phyloP scores from a whole-genome alignment of 2,113 vertebrate species.

The Hippocampus guttulatus region DNA sequence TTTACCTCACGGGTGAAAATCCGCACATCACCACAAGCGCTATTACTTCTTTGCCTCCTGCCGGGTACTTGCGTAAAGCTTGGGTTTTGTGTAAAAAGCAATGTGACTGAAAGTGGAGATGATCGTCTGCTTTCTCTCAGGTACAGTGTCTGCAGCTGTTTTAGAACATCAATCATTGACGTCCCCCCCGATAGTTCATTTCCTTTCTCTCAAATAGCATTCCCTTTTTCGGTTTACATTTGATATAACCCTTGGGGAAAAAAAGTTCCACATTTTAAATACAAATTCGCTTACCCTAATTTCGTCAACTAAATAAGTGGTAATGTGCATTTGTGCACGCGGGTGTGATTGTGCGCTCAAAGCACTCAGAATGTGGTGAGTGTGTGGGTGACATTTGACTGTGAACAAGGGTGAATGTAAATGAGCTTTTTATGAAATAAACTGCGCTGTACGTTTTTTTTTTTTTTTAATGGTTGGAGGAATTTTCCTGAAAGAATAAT shows the following conservation, averaged over 20 bases:
- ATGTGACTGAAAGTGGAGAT: not conserved
- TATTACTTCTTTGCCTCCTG: not conserved
- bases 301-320: too few species aligned
- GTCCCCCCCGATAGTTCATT: not conserved
- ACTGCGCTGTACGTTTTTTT: slow-evolving; percentile 32
- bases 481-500: slow-evolving; percentile 40
- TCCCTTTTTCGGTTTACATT: too few species aligned
- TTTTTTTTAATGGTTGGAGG: slow-evolving; percentile 20
- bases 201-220: not conserved
- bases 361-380: slow-evolving; percentile 16
- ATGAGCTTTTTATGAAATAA: slow-evolving; percentile 50
- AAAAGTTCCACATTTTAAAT: too few species aligned
- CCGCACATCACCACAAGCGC: not conserved
- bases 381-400: slow-evolving; percentile 35
- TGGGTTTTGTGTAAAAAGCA: not conserved
- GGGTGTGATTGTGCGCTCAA: not conserved
- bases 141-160: not conserved
- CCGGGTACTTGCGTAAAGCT: not conserved
- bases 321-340: too few species aligned
- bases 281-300: too few species aligned
- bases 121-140: not conserved
- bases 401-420: slow-evolving; percentile 36
- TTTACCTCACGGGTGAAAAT: slow-evolving; percentile 27
- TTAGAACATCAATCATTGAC: not conserved
- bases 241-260: too few species aligned